These are phyloP conservation scores for Himalopsyche phryganea DNA, from an alignment of 1,140 invertebrate species.

Conservation along the genomic window DNA sequence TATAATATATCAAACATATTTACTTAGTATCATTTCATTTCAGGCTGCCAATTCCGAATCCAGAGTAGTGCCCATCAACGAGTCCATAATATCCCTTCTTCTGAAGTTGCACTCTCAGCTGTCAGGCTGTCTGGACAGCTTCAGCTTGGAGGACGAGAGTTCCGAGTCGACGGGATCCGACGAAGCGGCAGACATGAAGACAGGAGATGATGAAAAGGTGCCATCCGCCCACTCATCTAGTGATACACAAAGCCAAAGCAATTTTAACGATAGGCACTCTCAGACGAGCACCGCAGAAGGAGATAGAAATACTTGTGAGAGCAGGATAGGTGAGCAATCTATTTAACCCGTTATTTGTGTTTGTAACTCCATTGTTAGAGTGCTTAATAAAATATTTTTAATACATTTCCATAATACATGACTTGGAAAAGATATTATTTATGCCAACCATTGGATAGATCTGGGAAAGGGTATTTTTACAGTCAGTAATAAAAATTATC, in stretches of 20 bases:
- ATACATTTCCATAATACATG: neutral
- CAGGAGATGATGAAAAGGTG: constrained; percentile 18
- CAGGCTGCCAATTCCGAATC: constrained; percentile 39
- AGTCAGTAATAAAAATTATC: neutral
- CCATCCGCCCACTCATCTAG: neutral
- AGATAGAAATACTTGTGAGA: constrained; percentile 10
- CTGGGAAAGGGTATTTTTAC: neutral
- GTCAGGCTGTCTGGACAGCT: constrained; percentile 78
- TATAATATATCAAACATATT: too few species aligned
- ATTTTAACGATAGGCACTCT: neutral
- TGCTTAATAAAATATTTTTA: neutral
- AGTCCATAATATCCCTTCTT: constrained; percentile 88
- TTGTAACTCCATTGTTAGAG: neutral
- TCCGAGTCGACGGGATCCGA: constrained; percentile 10
- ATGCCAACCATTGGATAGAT: neutral
- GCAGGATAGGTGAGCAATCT: constrained; percentile 23
- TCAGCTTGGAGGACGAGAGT: constrained; percentile 48
- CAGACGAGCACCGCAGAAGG: neutral
- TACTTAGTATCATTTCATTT: too few species aligned
- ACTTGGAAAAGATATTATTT: neutral
- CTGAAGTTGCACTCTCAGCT: constrained; percentile 91
- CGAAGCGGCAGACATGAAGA: too few species aligned
- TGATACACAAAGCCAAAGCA: constrained; percentile 25
- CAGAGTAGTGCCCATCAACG: constrained; percentile 67
- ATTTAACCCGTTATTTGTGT: neutral